phyloP scores from a whole-genome alignment of 2,797 vertebrate species.

The Xenopus petersii region DNA sequence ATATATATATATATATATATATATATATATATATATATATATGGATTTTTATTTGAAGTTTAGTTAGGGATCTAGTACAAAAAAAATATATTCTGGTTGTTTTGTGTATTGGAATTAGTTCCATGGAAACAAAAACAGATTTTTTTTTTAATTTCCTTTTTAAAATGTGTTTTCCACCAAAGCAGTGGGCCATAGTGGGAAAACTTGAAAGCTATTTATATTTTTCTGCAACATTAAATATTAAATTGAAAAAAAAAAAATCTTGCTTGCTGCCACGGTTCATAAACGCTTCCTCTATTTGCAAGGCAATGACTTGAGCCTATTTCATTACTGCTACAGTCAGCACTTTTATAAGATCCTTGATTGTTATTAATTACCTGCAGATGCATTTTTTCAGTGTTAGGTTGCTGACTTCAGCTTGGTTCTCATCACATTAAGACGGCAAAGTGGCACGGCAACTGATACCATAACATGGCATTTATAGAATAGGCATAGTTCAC shows the following conservation, averaged over 20 bases:
- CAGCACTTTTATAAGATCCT: conserved; percentile 61
- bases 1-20: too few relatives aligned
- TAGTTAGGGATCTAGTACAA: background rate
- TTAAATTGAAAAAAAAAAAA: conserved; percentile 51
- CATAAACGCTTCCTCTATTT: conserved; percentile 54
- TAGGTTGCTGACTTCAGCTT: conserved; percentile 55
- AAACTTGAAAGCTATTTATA: conserved; percentile 47
- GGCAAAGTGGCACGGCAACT: conserved; percentile 41
- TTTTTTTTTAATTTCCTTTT: background rate
- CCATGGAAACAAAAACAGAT: background rate
- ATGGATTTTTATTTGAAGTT: too few relatives aligned
- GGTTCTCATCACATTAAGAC: conserved; percentile 50
- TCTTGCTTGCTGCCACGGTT: conserved; percentile 51
- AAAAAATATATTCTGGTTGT: background rate
- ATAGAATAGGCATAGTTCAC: conserved; percentile 8
- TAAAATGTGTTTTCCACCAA: conserved; percentile 14
- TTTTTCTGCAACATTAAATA: conserved; percentile 59
- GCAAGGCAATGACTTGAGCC: conserved; percentile 56
- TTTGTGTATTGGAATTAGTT: background rate
- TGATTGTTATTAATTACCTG: conserved; percentile 70
- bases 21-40: too few relatives aligned
- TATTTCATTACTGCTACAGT: conserved; percentile 55
- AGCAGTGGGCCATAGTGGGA: conserved; percentile 49
- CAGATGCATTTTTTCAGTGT: conserved; percentile 61
- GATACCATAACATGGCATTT: conserved; percentile 2